A percentile compares a stretch with the other conserved stretches of the same genome.
These are phyloP conservation scores for Phasianus colchicus DNA, from an alignment of 2,113 vertebrate species.

Conservation along the genomic window DNA sequence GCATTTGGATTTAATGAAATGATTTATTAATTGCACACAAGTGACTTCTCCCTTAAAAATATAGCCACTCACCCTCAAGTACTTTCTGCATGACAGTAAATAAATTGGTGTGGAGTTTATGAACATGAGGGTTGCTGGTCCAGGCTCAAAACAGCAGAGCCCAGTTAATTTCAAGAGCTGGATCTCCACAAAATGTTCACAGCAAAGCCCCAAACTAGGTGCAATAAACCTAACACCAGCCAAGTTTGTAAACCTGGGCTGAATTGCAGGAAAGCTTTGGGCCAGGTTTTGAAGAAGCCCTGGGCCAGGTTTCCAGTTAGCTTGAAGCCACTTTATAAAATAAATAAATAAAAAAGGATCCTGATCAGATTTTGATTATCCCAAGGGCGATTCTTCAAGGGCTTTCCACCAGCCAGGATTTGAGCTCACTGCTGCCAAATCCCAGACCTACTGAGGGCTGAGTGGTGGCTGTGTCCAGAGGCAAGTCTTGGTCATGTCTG, in stretches of 20 bases:
- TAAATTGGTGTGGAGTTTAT: background rate
- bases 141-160: constrained; percentile 31
- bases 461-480: background rate
- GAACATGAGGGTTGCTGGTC: background rate
- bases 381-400: background rate
- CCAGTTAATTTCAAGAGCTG: constrained; percentile 46
- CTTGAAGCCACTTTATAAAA: constrained; percentile 41
- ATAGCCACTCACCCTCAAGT: background rate
- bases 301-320: constrained; percentile 68
- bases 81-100: background rate
- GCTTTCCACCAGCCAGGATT: constrained; percentile 14
- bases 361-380: constrained; percentile 52
- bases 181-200: constrained; percentile 48
- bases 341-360: background rate
- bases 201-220: constrained; percentile 68
- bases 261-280: constrained; percentile 35
- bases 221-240: constrained; percentile 50
- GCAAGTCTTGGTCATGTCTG: background rate
- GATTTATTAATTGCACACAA: background rate
- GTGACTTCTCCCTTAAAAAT: background rate
- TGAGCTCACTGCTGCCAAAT: background rate
- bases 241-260: constrained; percentile 46
- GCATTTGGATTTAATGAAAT: background rate
- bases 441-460: background rate
- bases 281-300: constrained; percentile 30